Evolutionary conservation across 92 coral and sea anemone species (phyloP), one percentile per base, ranked within the genome.

Genomic region (Pocillopora grandis): DNA sequence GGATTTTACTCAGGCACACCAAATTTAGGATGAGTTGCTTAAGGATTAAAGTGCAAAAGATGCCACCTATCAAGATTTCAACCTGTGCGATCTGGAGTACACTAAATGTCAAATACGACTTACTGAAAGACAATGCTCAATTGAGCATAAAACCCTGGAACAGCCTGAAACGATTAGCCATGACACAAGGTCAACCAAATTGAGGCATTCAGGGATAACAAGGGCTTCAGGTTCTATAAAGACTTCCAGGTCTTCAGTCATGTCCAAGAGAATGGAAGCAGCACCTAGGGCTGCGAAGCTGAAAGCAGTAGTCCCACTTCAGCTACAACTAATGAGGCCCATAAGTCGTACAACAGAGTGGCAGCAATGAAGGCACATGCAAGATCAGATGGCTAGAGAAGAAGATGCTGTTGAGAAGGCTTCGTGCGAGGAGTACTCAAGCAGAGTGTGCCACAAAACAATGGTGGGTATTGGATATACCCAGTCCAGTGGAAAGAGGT

Each of bases 231-330:
- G 87, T 83, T 42, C 49, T 3, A 3, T 6, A 6, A 42, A 42
- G 49, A 75, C 80, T 10, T 71, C 75, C 16, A 76, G 79, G 55
- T 75, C 87, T 16, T 84, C 80, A 48, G 87, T 48, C 66, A 61
- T 77, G 66, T 84, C 81, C 3, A 65, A 64, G 72, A 75, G 76
- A 66, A 60, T 75, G 65, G 67, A 84, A 52, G 81, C 87, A 2
- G 81, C 87, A 15, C 49, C 75, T 21, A 84, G 72, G 64, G 72
- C 81, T 35, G 76, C 81, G 64, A 64, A 72, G 79, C 63, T 83
- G 12, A 67, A 52, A 52, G 75, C 49, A 42, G 49, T 7, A 42
- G 49, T 7, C 49, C 49, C 49, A 7, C 49, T 7, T 42, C 49
- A 42, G 49, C 49, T 7, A 7, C 49, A 42, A 42, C 49, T 7